These are phyloP conservation scores for Corvus moneduloides DNA, from an alignment of 2,113 vertebrate species.

Conservation along the genomic window DNA sequence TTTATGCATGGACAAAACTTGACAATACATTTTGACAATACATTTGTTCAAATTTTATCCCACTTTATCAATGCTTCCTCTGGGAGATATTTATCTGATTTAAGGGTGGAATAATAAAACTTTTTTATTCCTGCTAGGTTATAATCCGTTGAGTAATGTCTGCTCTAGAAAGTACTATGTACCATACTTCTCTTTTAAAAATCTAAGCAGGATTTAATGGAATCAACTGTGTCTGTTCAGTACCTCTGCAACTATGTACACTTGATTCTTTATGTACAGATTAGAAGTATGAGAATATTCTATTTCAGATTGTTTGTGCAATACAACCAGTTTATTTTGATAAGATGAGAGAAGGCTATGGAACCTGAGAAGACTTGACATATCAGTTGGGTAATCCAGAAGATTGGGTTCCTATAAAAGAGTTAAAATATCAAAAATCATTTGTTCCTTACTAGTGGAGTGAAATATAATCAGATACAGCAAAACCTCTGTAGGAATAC, in stretches of 20 bases:
- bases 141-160: not conserved
- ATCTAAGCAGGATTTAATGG: not conserved
- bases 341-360: not conserved
- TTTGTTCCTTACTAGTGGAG: not conserved
- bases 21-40: not conserved
- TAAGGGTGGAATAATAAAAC: not conserved
- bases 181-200: not conserved
- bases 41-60: not conserved
- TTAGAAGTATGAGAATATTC: not conserved
- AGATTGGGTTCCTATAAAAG: not conserved
- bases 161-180: not conserved
- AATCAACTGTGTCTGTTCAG: not conserved
- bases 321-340: not conserved
- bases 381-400: not conserved
- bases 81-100: not conserved
- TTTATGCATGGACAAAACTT: not conserved
- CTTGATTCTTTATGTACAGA: not conserved
- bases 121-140: not conserved
- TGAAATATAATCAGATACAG: not conserved
- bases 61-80: not conserved
- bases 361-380: not conserved
- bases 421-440: not conserved
- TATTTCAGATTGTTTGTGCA: not conserved
- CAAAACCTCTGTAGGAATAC: not conserved
- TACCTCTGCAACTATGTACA: not conserved